Evolutionary conservation across 2,888 invertebrate genomes (phyloP), one percentile per base, ranked within the genome.

Genomic region (Cactoblastis cactorum): DNA sequence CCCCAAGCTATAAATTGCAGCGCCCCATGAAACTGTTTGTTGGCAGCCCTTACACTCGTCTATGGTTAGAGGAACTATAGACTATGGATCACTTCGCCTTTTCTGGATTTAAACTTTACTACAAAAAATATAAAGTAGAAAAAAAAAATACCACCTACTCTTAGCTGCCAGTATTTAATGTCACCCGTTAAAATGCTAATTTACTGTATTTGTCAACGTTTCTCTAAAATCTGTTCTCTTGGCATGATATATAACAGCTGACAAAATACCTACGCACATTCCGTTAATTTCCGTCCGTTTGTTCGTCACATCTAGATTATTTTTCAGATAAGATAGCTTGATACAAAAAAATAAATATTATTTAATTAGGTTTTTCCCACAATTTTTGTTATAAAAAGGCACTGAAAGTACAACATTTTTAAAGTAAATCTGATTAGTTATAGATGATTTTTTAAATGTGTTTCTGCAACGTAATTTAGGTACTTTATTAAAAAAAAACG

Each of bases 21-120:
- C 87, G 87, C 87, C 87, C 79, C 85, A 77, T 86, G 83, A 80
- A 79, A 66, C 68, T 63, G 63, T 61, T 62, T 67, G 61, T 60
- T 59, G 53, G 59, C 62, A 51, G 56, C 52, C 54, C 52, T 53
- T 60, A 62, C 58, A 61, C 60, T 63, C 56, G 56, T 65, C 60
- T 55, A 62, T 60, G 59, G 55, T 58, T 8, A 50, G 51, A 39
- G 49, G 49, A 49, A 39, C 39, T 32, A n/a, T n/a, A n/a, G n/a
- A n/a, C n/a, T n/a, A n/a, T n/a, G n/a, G n/a, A n/a, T n/a, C n/a
- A n/a, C n/a, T n/a, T n/a, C n/a, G n/a, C n/a, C n/a, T n/a, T n/a
- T n/a, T n/a, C n/a, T n/a, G n/a, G n/a, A n/a, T n/a, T n/a, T n/a
- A n/a, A n/a, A n/a, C n/a, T n/a, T n/a, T n/a, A n/a, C n/a, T 28